Conservation (phyloP, 2,113 vertebrate genomes). For the Apodemus speciosus region DNA sequence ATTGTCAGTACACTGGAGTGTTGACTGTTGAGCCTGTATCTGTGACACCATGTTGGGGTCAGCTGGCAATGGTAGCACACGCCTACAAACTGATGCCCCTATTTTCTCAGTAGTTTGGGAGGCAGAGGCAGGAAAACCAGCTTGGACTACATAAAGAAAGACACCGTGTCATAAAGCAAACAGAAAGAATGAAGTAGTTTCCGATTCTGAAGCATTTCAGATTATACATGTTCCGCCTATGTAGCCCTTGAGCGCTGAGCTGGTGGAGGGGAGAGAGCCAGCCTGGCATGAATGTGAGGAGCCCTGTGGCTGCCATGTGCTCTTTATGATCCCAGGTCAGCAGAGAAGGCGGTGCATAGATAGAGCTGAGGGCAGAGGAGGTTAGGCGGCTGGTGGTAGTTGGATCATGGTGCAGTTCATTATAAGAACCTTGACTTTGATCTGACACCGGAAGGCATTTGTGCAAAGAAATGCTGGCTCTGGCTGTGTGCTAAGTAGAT, state of each 20-base stretch:
- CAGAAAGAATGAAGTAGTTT: not conserved
- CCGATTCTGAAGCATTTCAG: not conserved
- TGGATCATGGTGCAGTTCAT: not conserved
- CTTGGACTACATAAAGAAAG: not conserved
- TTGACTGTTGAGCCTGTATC: not conserved
- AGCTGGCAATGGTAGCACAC: not conserved
- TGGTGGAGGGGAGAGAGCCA: not conserved
- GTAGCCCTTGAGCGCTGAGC: not conserved
- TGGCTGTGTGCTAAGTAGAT: not conserved
- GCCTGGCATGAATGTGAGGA: fast-evolving
- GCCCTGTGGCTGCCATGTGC: not conserved
- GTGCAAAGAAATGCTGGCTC: not conserved
- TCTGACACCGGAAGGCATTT: not conserved
- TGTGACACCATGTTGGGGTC: not conserved
- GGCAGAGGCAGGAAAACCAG: not conserved
- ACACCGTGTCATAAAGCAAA: not conserved
- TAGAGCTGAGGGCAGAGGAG: not conserved
- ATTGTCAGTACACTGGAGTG: not conserved
- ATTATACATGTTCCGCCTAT: not conserved
- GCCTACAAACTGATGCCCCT: not conserved
- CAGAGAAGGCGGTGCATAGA: not conserved
- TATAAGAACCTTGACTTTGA: not conserved
- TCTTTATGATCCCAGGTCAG: not conserved
- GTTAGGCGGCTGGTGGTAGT: not conserved
- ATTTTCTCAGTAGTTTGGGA: not conserved